A percentile compares a stretch with the other conserved stretches of the same genome.
Evolutionary conservation across 2,113 vertebrate species (phyloP).

Genomic region (Laticauda laticaudata): DNA sequence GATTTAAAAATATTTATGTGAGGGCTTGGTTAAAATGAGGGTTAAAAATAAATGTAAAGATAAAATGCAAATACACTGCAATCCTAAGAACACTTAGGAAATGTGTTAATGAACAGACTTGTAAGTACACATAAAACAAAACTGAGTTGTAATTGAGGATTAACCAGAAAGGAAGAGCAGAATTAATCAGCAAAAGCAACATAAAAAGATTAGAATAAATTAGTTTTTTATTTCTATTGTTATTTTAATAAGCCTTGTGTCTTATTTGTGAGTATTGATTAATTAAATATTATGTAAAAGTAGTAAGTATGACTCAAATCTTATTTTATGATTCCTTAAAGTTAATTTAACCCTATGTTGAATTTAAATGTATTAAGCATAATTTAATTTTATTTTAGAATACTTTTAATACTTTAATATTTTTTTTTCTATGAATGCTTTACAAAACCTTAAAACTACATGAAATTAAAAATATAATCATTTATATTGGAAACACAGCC

Average conservation of each 20-base stretch:
- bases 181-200: conserved; percentile 7
- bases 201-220: conserved; percentile 9
- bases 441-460: neutral
- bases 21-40: neutral
- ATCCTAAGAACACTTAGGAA: neutral
- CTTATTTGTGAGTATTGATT: neutral
- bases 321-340: neutral
- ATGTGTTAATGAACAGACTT: neutral
- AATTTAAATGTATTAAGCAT: neutral
- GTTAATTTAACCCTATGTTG: neutral
- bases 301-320: neutral
- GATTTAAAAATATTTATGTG: neutral
- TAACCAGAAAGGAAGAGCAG: conserved; percentile 15
- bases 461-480: neutral
- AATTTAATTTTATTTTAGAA: neutral
- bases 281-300: neutral
- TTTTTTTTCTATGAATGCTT: neutral
- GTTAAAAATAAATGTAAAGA: neutral
- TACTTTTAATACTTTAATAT: neutral
- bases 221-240: conserved; percentile 22
- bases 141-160: neutral
- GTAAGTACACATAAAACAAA: neutral
- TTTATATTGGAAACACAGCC: neutral
- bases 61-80: neutral
- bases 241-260: conserved; percentile 9